Evolutionary conservation across 2,888 invertebrate genomes (phyloP).

Genomic region (Tetrapedia diversipes): DNA sequence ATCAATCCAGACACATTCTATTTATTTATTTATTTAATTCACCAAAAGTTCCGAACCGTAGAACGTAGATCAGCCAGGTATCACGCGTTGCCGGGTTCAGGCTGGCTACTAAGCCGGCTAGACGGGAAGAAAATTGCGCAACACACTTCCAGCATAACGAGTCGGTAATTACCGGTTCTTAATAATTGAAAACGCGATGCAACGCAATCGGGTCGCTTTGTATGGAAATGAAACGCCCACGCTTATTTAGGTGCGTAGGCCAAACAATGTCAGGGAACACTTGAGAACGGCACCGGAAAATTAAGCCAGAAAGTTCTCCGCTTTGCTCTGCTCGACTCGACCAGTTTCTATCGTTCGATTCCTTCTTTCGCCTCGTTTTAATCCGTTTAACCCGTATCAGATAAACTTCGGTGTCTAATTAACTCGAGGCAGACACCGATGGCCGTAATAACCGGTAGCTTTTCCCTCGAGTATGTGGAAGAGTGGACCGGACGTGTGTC

Average conservation of each 20-base stretch:
- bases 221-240: slow-evolving; percentile 66
- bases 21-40: no score
- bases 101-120: neutral
- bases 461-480: neutral
- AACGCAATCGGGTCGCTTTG: slow-evolving; percentile 64
- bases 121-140: slow-evolving; percentile 44
- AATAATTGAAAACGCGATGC: slow-evolving; percentile 65
- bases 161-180: slow-evolving; percentile 55
- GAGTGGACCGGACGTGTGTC: slow-evolving; percentile 5
- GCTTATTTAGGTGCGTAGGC: slow-evolving; percentile 20
- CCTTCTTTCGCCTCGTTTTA: neutral
- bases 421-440: neutral
- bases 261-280: slow-evolving; percentile 32
- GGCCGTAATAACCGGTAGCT: neutral
- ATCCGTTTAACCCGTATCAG: neutral
- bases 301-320: slow-evolving; percentile 1
- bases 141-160: slow-evolving; percentile 30
- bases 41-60: no score
- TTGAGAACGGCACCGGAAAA: neutral
- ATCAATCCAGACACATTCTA: no score
- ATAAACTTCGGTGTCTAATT: slow-evolving; percentile 11
- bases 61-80: no score
- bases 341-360: neutral
- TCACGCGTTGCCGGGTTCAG: no score
- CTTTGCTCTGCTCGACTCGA: slow-evolving; percentile 22